Percentiles rank a stretch among this genome's conserved stretches.
These are phyloP conservation scores for Andrena camellia DNA, from an alignment of 2,888 invertebrate genomes.

Conservation along the genomic window DNA sequence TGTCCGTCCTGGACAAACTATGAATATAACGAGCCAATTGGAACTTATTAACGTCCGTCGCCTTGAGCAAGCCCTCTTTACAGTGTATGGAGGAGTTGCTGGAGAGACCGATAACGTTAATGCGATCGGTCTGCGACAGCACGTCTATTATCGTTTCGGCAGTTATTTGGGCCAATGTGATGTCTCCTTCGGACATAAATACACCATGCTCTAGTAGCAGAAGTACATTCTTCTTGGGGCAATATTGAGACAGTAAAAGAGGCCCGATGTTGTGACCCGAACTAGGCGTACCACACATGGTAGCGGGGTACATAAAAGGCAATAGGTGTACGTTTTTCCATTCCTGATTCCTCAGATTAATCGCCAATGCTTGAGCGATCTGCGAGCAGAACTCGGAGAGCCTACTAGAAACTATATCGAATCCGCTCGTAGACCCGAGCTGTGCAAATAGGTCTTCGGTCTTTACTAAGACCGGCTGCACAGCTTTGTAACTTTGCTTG, in stretches of 20 bases:
- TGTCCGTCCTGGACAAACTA: constrained; percentile 73
- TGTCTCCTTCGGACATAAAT: constrained; percentile 82
- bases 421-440: constrained; percentile 51
- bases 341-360: constrained; percentile 75
- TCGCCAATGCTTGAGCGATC: constrained; percentile 77
- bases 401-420: constrained; percentile 64
- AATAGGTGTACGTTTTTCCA: constrained; percentile 83
- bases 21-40: constrained; percentile 80
- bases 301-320: constrained; percentile 78
- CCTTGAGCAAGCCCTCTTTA: constrained; percentile 76
- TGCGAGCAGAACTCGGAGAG: constrained; percentile 77
- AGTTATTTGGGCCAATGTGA: constrained; percentile 80
- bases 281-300: constrained; percentile 82
- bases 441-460: constrained; percentile 69
- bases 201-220: constrained; percentile 80
- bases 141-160: constrained; percentile 83
- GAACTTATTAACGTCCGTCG: constrained; percentile 83
- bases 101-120: constrained; percentile 80
- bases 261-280: constrained; percentile 82
- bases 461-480: constrained; percentile 75
- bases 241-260: constrained; percentile 81
- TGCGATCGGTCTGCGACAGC: constrained; percentile 80
- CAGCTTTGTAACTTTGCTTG: constrained; percentile 74
- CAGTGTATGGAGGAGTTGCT: constrained; percentile 76
- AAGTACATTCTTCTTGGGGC: constrained; percentile 80